phyloP scores from a whole-genome alignment of 2,113 vertebrate genomes.

The Sprattus sprattus region DNA sequence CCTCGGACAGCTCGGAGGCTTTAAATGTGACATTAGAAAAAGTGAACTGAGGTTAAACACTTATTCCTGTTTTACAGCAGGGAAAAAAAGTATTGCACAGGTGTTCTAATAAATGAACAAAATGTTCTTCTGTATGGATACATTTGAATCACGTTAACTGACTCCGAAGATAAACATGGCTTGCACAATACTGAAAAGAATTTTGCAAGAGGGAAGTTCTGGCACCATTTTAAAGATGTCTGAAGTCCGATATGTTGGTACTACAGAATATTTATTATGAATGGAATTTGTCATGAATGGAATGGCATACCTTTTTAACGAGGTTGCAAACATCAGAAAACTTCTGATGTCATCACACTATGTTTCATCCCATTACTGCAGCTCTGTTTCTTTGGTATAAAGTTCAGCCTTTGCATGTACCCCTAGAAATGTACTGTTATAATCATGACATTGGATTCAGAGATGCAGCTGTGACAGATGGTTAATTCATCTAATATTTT shows the following conservation, averaged over 20 bases:
- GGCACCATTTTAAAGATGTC: background rate
- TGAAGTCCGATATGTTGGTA: background rate
- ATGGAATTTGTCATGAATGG: no score
- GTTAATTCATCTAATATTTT: no score
- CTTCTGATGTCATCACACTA: no score
- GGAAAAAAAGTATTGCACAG: background rate
- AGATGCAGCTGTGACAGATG: no score
- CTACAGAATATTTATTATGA: background rate
- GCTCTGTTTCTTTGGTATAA: no score
- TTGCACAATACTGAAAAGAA: background rate
- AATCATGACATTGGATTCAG: no score
- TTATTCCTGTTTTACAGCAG: background rate
- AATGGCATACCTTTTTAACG: no score
- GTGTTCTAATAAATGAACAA: background rate
- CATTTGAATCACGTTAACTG: background rate
- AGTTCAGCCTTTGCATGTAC: no score
- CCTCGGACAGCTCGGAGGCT: background rate
- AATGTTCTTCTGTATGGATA: background rate
- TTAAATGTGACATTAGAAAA: background rate
- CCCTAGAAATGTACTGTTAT: no score
- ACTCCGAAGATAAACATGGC: background rate
- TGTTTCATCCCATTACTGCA: no score
- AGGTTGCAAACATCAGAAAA: no score
- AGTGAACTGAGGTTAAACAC: background rate
- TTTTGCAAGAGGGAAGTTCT: background rate